A percentile compares a stretch with the other conserved stretches of the same genome.
phyloP scores from a whole-genome alignment of 1,140 invertebrate genomes.

The Drosophila persimilis region DNA sequence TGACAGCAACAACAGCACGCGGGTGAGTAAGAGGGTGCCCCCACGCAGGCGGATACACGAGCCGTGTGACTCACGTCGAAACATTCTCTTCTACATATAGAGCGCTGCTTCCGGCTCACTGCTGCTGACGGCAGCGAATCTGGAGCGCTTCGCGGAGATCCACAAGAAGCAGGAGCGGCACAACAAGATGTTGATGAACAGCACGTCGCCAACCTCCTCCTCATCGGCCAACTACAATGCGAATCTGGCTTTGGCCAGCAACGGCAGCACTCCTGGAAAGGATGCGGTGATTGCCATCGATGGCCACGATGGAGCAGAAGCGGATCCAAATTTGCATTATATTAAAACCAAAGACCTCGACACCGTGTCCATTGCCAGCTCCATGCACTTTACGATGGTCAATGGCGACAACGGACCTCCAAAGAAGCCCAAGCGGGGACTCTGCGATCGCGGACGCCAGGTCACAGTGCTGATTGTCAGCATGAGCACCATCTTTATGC shows the following conservation, averaged over 20 bases:
- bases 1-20: slow-evolving; percentile 89
- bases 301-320: slow-evolving; percentile 34
- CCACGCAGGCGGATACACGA: slow-evolving; percentile 10
- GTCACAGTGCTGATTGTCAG: slow-evolving; percentile 90
- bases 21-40: slow-evolving; percentile 85
- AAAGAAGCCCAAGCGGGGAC: slow-evolving; percentile 77
- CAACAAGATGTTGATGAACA: slow-evolving; percentile 70
- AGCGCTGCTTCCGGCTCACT: slow-evolving; percentile 91
- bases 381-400: slow-evolving; percentile 92
- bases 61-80: slow-evolving; percentile 38
- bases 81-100: slow-evolving; percentile 84
- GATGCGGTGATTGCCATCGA: slow-evolving; percentile 74
- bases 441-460: slow-evolving; percentile 89
- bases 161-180: slow-evolving; percentile 84
- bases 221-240: slow-evolving; percentile 70
- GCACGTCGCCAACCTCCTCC: slow-evolving; percentile 59
- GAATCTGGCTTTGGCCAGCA: slow-evolving; percentile 59
- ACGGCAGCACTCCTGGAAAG: slow-evolving; percentile 21
- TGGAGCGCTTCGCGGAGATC: slow-evolving; percentile 87
- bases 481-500: slow-evolving; percentile 90
- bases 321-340: slow-evolving; percentile 75
- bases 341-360: slow-evolving; percentile 84
- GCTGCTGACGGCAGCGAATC: slow-evolving; percentile 90
- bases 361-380: slow-evolving; percentile 90
- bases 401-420: slow-evolving; percentile 89